phyloP scores from a whole-genome alignment of 2,888 invertebrate genomes.

The Loripinus fragilis region DNA sequence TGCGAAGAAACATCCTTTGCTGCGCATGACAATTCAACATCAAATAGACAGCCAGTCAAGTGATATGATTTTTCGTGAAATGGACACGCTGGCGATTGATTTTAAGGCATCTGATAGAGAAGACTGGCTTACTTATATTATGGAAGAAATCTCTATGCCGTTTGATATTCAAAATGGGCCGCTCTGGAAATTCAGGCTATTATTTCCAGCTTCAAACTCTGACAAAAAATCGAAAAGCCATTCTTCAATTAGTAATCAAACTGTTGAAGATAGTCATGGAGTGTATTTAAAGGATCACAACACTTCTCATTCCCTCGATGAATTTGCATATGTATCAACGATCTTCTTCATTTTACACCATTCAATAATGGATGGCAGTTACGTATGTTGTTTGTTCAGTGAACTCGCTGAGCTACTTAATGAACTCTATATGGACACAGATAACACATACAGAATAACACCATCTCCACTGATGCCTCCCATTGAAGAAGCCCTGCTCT shows the following conservation, averaged over 20 bases:
- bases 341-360: constrained; percentile 56
- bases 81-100: constrained; percentile 16
- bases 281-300: too few species aligned
- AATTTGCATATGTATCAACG: constrained; percentile 26
- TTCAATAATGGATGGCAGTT: constrained; percentile 52
- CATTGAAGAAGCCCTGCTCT: background rate
- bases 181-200: constrained; percentile 41
- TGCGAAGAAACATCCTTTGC: constrained; percentile 41
- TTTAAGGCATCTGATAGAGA: constrained; percentile 26
- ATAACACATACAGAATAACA: background rate
- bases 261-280: too few species aligned
- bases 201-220: too few species aligned
- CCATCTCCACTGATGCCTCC: background rate
- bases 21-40: constrained; percentile 40
- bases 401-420: constrained; percentile 49
- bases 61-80: constrained; percentile 30
- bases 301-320: too few species aligned
- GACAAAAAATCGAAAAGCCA: too few species aligned
- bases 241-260: background rate
- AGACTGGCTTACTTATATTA: constrained; percentile 44
- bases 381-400: constrained; percentile 50
- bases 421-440: background rate
- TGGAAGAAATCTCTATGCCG: constrained; percentile 41
- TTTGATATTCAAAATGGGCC: constrained; percentile 30
- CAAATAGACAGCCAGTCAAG: background rate